Evolutionary conservation across 2,797 vertebrate genomes (phyloP).

Genomic region (Champsocephalus gunnari): DNA sequence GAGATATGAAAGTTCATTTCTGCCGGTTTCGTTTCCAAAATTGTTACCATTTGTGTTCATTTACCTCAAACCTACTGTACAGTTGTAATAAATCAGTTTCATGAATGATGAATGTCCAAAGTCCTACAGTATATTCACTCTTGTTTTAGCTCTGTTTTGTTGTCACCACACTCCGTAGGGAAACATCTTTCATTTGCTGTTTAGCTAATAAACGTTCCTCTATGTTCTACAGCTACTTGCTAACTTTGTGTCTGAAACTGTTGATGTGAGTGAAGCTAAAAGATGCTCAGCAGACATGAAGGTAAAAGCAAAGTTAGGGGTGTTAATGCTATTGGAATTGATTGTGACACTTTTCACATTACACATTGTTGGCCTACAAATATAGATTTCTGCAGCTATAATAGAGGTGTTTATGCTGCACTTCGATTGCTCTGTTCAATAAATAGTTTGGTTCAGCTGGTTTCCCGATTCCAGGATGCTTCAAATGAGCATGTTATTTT

Average conservation of each 20-base stretch:
- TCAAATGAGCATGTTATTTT: slow-evolving; percentile 22
- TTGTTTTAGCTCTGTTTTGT: too few relatives aligned
- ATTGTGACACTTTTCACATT: background rate
- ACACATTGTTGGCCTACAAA: background rate
- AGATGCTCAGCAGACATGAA: background rate
- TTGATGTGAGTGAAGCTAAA: too few relatives aligned
- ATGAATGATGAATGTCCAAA: too few relatives aligned
- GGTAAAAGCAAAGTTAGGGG: background rate
- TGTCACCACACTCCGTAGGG: background rate
- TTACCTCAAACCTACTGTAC: too few relatives aligned
- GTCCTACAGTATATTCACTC: too few relatives aligned
- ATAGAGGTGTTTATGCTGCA: slow-evolving; percentile 1
- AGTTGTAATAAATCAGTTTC: too few relatives aligned
- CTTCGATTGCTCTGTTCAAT: slow-evolving; percentile 12
- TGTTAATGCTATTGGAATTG: background rate
- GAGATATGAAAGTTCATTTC: background rate
- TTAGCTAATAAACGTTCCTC: background rate
- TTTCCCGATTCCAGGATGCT: slow-evolving; percentile 11
- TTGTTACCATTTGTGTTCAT: too few relatives aligned
- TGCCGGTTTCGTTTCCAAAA: background rate
- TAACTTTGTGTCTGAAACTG: background rate
- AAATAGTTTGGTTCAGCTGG: slow-evolving; percentile 8
- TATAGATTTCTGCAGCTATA: background rate
- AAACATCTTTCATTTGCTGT: background rate
- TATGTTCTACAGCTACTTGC: background rate